A percentile compares a stretch with the other conserved stretches of the same genome.
These are phyloP conservation scores for Erinaceus europaeus DNA, from an alignment of 2,113 vertebrate genomes.

Conservation along the genomic window DNA sequence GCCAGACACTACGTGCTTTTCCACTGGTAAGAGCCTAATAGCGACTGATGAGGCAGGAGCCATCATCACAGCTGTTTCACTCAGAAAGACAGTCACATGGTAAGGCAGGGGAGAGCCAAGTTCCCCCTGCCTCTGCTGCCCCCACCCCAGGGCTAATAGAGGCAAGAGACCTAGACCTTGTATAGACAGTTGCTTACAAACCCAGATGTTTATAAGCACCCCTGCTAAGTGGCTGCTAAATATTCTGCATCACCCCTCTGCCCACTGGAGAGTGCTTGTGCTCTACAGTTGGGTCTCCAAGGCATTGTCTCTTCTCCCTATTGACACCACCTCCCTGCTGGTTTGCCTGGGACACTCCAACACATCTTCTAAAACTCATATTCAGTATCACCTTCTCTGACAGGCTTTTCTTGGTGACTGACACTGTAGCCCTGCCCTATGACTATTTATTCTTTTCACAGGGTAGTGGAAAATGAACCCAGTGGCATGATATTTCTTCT, in stretches of 20 bases:
- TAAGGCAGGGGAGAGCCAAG: not conserved
- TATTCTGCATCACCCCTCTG: not conserved
- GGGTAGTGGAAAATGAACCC: not conserved
- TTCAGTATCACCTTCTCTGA: not conserved
- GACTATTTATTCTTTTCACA: not conserved
- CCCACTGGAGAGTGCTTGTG: not conserved
- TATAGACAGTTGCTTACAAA: not conserved
- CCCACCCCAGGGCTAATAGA: not conserved
- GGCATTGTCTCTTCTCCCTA: not conserved
- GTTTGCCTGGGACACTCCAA: not conserved
- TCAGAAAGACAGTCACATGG: not conserved
- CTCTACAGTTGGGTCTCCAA: not conserved
- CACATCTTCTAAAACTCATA: not conserved
- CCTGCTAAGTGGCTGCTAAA: not conserved
- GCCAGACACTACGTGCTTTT: not conserved
- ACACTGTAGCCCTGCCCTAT: accelerated
- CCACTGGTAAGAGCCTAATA: not conserved
- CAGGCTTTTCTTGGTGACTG: not conserved
- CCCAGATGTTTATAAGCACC: not conserved
- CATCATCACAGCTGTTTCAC: not conserved
- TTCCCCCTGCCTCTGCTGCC: not conserved
- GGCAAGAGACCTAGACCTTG: not conserved
- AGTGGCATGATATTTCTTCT: too few relatives aligned
- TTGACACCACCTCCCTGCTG: accelerated
- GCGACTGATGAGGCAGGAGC: not conserved